phyloP scores from a whole-genome alignment of 23 tunicate genomes.

The Trididemnum clinides region DNA sequence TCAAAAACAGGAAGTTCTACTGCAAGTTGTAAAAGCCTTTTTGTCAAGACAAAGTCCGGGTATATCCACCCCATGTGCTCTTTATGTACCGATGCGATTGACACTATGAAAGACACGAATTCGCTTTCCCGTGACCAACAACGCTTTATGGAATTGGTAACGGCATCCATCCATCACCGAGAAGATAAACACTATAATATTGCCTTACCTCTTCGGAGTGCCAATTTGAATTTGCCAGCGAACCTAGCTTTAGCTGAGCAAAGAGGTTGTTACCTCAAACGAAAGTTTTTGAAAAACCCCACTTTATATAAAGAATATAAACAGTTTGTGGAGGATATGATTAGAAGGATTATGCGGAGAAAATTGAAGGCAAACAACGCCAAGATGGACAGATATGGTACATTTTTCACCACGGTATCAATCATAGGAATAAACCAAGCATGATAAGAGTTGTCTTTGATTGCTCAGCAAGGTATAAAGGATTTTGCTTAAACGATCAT shows the following conservation, averaged over 20 bases:
- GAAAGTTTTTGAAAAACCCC: too few relatives aligned
- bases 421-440: too few relatives aligned
- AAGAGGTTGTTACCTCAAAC: not conserved
- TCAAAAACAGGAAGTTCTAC: not conserved
- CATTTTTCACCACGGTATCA: conserved; percentile 43
- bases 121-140: too few relatives aligned
- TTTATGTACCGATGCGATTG: too few relatives aligned
- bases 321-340: too few relatives aligned
- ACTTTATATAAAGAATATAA: too few relatives aligned
- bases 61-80: not conserved
- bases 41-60: not conserved
- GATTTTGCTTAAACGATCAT: conserved; percentile 34
- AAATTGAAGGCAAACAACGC: not conserved
- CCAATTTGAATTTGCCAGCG: not conserved
- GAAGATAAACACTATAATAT: not conserved
- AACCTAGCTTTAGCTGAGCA: too few relatives aligned
- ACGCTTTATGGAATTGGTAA: too few relatives aligned
- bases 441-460: too few relatives aligned
- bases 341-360: too few relatives aligned
- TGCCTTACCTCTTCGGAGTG: not conserved
- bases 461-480: too few relatives aligned
- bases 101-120: too few relatives aligned
- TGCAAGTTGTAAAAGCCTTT: not conserved
- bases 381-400: not conserved
- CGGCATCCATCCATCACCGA: not conserved